Evolutionary conservation across 2,888 invertebrate genomes (phyloP), one percentile per base, ranked within the genome.

Genomic region (Dascillus cervinus): DNA sequence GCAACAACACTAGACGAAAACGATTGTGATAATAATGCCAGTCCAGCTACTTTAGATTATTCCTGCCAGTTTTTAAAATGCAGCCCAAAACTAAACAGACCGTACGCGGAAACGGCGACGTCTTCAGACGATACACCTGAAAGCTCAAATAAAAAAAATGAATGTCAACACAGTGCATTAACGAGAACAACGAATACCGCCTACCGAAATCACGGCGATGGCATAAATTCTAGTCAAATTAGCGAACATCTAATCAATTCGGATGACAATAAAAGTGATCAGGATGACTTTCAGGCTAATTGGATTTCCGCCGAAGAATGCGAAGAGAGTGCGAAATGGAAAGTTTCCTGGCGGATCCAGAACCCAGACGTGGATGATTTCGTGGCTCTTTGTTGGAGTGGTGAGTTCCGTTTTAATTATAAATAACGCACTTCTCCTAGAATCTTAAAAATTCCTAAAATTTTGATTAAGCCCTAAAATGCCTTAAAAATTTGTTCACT

Each of bases 321-420:
- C 21, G 61, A 60, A 46, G 41, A 57, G 29, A 61, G 66, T 42
- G 42, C 43, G 22, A n/a, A n/a, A n/a, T 62, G 60, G 61, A 43
- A 55, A 32, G 35, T 64, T 11, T 61, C 65, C 45, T 75, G 75
- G 75, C 62, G 56, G 32, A 51, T 74, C 23, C 60, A 64, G 8
- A 42, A 50, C 31, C 53, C 54, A 20, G 52, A 52, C 17, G 65
- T 69, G 32, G 69, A 65, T 28, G 75, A 76, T 53, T 75, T 70
- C 58, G 64, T 76, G 49, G 72, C 69, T 26, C 56, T 76, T 43
- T 74, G 70, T 55, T 66, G 60, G 51, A 56, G 63, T 66, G 75
- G 76, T 76, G 51, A 66, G 71, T 49, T 15, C 12, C 13, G 13
- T 10, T 15, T 25, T 36, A 19, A 10, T 29, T 22, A 13, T 19